Evolutionary conservation across 2,113 vertebrate species (phyloP).

Genomic region (Anthoscopus minutus): DNA sequence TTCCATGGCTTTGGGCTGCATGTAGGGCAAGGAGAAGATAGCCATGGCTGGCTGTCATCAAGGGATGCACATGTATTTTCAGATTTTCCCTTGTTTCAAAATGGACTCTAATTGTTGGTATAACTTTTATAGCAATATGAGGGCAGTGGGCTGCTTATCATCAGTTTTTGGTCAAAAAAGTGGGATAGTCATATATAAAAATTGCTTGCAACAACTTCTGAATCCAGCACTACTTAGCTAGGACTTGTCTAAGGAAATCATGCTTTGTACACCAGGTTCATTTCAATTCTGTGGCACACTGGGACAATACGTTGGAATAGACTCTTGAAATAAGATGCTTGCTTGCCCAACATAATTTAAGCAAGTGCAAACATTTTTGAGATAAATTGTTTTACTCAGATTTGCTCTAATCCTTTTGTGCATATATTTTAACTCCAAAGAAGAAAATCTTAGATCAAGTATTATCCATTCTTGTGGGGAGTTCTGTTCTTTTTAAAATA

Average conservation of each 20-base stretch:
- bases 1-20: not conserved
- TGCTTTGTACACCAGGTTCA: rapidly evolving
- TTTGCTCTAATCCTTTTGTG: not conserved
- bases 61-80: not conserved
- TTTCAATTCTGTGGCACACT: not conserved
- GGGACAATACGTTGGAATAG: not conserved
- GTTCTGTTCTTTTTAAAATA: not conserved
- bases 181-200: not conserved
- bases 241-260: not conserved
- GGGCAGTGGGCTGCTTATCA: not conserved
- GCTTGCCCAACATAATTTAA: not conserved
- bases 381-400: not conserved
- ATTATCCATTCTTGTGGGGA: not conserved
- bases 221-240: not conserved
- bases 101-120: not conserved
- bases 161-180: not conserved
- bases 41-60: not conserved
- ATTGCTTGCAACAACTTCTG: not conserved
- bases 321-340: not conserved
- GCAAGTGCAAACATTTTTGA: not conserved
- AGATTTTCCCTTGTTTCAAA: not conserved
- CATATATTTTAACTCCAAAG: not conserved
- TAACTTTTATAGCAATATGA: not conserved
- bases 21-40: not conserved
- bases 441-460: not conserved